Evolutionary conservation across 1,140 invertebrate species (phyloP).

Genomic region (Diplogasteroides magnus): DNA sequence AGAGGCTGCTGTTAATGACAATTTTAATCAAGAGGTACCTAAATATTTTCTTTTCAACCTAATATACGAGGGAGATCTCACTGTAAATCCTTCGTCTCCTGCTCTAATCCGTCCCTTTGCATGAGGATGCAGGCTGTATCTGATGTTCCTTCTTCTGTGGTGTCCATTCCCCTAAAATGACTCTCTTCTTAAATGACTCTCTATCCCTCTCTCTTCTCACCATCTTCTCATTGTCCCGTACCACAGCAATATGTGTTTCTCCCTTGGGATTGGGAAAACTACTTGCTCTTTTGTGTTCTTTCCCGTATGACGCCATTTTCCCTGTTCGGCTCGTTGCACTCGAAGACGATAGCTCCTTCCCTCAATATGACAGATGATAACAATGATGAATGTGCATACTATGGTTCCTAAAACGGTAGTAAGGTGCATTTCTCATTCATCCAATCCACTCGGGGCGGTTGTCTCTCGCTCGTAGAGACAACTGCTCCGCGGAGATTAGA

Average conservation of each 20-base stretch:
- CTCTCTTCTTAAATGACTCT: too few species aligned
- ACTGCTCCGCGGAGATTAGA: too few species aligned
- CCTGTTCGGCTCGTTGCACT: background rate
- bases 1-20: too few species aligned
- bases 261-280: conserved; percentile 33
- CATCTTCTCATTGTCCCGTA: background rate
- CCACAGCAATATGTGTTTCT: conserved; percentile 3
- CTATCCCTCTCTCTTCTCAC: too few species aligned
- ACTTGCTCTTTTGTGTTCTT: conserved; percentile 34
- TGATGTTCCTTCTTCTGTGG: conserved; percentile 26
- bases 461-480: too few species aligned
- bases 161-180: conserved; percentile 25
- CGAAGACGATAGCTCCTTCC: background rate
- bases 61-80: too few species aligned
- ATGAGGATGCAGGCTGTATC: conserved; percentile 31
- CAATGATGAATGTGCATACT: too few species aligned
- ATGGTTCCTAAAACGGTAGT: too few species aligned
- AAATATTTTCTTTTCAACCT: too few species aligned
- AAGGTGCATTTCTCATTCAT: too few species aligned
- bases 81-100: background rate
- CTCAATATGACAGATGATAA: background rate
- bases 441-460: too few species aligned
- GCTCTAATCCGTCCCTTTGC: background rate
- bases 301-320: background rate
- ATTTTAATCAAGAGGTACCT: too few species aligned